Percentiles rank a stretch among this genome's conserved stretches.
These are phyloP conservation scores for Drosophila bocqueti DNA, from an alignment of 1,140 invertebrate species.

Conservation along the genomic window DNA sequence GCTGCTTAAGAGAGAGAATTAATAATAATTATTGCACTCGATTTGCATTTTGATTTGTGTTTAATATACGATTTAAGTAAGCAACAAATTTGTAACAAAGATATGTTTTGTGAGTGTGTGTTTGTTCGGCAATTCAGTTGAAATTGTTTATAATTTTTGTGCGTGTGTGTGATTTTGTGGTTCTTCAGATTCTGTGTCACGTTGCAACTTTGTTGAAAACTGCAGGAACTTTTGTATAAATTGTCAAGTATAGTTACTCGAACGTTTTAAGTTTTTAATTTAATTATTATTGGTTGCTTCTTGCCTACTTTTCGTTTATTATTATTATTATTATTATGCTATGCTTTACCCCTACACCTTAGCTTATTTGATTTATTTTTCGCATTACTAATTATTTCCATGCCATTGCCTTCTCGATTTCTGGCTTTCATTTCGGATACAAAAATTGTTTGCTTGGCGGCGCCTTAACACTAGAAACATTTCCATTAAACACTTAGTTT, in stretches of 20 bases:
- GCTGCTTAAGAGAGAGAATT: slow-evolving; percentile 54
- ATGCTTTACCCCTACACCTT: slow-evolving; percentile 64
- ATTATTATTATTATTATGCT: slow-evolving; percentile 62
- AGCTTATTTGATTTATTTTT: slow-evolving; percentile 37
- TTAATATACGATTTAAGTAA: slow-evolving; percentile 50
- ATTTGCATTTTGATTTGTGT: slow-evolving; percentile 72
- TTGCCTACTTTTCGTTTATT: slow-evolving; percentile 22
- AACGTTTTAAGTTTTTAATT: slow-evolving; percentile 27
- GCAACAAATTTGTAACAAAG: slow-evolving; percentile 78
- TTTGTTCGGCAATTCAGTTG: slow-evolving; percentile 3
- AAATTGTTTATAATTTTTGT: slow-evolving; percentile 26
- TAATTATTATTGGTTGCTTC: slow-evolving; percentile 28
- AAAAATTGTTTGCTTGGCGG: slow-evolving; percentile 57
- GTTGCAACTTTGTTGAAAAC: slow-evolving; percentile 75
- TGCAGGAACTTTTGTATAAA: slow-evolving; percentile 80
- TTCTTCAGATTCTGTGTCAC: slow-evolving; percentile 40
- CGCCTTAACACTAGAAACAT: slow-evolving; percentile 65
- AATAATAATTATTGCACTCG: slow-evolving; percentile 78
- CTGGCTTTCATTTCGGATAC: slow-evolving; percentile 46
- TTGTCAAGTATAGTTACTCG: slow-evolving; percentile 40
- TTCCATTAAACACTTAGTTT: slow-evolving; percentile 35
- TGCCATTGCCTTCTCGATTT: slow-evolving; percentile 24
- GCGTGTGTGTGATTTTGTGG: slow-evolving; percentile 2
- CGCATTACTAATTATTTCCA: slow-evolving; percentile 36
- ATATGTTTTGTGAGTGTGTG: slow-evolving; percentile 52